Evolutionary conservation across 2,888 invertebrate genomes (phyloP).

Genomic region (Parnassius mnemosyne): DNA sequence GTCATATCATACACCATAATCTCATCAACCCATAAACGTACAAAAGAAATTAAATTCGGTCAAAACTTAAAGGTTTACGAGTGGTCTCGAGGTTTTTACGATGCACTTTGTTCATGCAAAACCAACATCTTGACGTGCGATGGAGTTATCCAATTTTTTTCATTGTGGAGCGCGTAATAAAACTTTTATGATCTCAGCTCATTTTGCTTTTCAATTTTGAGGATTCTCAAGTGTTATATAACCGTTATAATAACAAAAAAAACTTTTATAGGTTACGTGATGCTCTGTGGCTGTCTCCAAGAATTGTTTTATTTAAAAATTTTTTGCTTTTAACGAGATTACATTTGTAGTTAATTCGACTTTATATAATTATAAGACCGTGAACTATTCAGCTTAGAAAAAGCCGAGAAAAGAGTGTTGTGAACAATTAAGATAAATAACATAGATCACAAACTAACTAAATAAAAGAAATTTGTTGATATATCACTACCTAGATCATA

Average conservation of each 20-base stretch:
- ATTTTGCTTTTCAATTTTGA: constrained; percentile 4
- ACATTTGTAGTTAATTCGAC: no score
- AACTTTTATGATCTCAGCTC: constrained; percentile 7
- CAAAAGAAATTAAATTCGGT: constrained; percentile 5
- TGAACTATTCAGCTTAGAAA: no score
- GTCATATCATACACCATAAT: not conserved
- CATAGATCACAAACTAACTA: no score
- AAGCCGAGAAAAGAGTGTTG: no score
- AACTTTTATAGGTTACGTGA: constrained; percentile 4
- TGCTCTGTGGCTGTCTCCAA: not conserved
- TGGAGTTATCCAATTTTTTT: constrained; percentile 19
- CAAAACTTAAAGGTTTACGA: constrained; percentile 17
- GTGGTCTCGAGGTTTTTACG: constrained; percentile 29
- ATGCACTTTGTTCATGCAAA: constrained; percentile 18
- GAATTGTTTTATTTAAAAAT: not conserved
- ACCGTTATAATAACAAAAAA: constrained; percentile 3
- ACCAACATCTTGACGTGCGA: constrained; percentile 14
- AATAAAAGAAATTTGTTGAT: no score
- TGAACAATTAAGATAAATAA: no score
- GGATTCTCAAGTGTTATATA: not conserved
- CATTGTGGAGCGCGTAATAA: constrained; percentile 5
- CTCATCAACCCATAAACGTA: not conserved
- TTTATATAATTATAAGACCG: no score
- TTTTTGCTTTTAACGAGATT: no score
- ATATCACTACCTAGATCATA: no score